Conservation (phyloP, 2,888 invertebrate genomes). For the Microctonus brassicae region DNA sequence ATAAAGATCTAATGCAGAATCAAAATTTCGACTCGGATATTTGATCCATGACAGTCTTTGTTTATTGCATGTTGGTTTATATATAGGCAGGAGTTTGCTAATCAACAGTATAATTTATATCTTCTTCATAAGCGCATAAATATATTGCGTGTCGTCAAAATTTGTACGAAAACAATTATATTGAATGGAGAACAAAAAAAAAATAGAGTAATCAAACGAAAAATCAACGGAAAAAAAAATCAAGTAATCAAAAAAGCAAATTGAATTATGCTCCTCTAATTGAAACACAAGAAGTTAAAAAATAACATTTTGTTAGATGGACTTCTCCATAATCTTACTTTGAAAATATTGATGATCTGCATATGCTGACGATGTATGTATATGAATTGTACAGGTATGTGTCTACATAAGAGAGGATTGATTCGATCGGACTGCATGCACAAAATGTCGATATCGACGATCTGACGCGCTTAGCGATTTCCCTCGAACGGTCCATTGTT, state of each 20-base stretch:
- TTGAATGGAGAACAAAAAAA: background rate
- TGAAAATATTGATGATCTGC: no score
- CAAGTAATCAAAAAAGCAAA: background rate
- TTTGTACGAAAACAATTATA: background rate
- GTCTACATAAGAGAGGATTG: constrained; percentile 17
- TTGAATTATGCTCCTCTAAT: background rate
- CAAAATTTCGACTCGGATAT: no score
- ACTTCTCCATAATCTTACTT: background rate
- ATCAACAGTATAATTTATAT: no score
- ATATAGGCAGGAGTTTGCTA: background rate
- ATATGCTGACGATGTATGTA: no score
- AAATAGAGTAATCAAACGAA: no score
- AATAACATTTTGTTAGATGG: background rate
- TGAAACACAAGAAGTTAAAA: background rate
- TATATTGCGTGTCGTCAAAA: no score
- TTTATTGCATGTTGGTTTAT: background rate
- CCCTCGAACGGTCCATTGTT: constrained; percentile 52
- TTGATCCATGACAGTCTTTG: no score
- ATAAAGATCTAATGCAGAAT: no score
- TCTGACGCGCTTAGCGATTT: constrained; percentile 42
- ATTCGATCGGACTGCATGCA: background rate
- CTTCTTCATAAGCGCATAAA: no score
- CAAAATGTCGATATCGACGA: constrained; percentile 19
- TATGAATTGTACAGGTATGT: background rate
- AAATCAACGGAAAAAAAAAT: background rate